Evolutionary conservation across 2,888 invertebrate genomes (phyloP), one percentile per base, ranked within the genome.

Genomic region (Palloptera scutellata): DNA sequence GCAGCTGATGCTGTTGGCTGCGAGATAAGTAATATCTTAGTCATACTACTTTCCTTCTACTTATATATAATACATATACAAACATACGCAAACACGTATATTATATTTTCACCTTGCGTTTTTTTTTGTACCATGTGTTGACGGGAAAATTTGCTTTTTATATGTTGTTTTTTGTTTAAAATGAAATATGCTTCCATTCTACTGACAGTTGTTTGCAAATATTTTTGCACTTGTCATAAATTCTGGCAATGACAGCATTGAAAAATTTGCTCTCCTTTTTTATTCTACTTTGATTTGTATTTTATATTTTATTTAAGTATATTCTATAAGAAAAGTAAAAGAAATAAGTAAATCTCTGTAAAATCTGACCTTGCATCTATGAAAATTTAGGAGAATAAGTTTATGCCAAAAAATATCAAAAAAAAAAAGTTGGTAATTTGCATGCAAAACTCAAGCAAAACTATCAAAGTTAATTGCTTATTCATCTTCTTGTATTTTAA

Each of bases 21-120:
- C 20, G 54, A 55, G 66, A 66, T 61, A 66, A 66, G 61, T 61
- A 66, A 61, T 61, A 55, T 66, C 53, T 54, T 61, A 42, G 58
- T 58, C 58, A 40, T 58, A 20, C 15, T 43, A 11, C 58, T 43
- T 13, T 42, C 15, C 42, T 57, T 20, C 41, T 54, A 15, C 19
- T 17, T 48, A n/a, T n/a, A 17, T 17, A 54, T 4, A 19, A n/a
- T 17, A 54, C 9, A 12, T 12, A 54, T 19, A 17, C 19, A n/a
- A 17, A 19, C 30, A 12, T 41, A n/a, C 13, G 13, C 54, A 10
- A 41, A 12, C 53, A 51, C 42, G 52, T 64, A 45, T 15, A 48
- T 59, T 58, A 58, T 57, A 40, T 64, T 64, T 43, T 40, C 53
- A 30, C 60, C 77, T 79, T 79, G 76, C 75, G 77, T 12, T 77